Base-by-base conservation (phyloP, 2,888 invertebrate species). In the Leuctra nigra region DNA sequence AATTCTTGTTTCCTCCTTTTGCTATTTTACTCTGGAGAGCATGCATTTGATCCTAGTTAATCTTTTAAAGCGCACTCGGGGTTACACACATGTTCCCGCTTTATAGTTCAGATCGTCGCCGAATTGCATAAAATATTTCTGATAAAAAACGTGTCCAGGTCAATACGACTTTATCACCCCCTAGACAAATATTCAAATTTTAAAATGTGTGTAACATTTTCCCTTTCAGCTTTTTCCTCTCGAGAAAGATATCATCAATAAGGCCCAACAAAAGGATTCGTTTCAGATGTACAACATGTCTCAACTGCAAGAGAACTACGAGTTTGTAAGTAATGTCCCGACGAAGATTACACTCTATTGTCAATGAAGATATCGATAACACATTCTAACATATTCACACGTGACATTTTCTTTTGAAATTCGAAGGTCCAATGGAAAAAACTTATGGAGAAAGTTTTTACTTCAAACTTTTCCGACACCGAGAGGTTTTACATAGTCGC, bases 291-390 rank as follows among this genome's bases (percentile, higher is more conserved):
- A 70, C 67, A 69, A 71, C 59, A 63, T 75, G 58, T 69, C 71
- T 50, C 67, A 70, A 59, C 69, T 76, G 24, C 75, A 75, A 63
- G 68, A 71, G 53, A 69, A 67, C 58, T 75, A 73, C 64, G 70
- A 69, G 66, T 73, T 72, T 68, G 74, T 74, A 68, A 70, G 72
- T 71, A 44, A n/a, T n/a, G 11, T 29, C 11, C n/a, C n/a, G n/a
- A n/a, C n/a, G n/a, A n/a, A n/a, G n/a, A n/a, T n/a, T n/a, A n/a
- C n/a, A n/a, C n/a, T n/a, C n/a, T n/a, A n/a, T n/a, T n/a, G n/a
- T n/a, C n/a, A n/a, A n/a, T n/a, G n/a, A n/a, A n/a, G 11, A 7
- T 29, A 29, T 29, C 11, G 11, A 29, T 7, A 29, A 11, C 29
- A 29, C 29, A 29, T 29, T 29, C 7, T 7, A 29, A 29, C 29